Conservation (phyloP, 2,113 vertebrate genomes). For the Halichoeres trimaculatus region DNA sequence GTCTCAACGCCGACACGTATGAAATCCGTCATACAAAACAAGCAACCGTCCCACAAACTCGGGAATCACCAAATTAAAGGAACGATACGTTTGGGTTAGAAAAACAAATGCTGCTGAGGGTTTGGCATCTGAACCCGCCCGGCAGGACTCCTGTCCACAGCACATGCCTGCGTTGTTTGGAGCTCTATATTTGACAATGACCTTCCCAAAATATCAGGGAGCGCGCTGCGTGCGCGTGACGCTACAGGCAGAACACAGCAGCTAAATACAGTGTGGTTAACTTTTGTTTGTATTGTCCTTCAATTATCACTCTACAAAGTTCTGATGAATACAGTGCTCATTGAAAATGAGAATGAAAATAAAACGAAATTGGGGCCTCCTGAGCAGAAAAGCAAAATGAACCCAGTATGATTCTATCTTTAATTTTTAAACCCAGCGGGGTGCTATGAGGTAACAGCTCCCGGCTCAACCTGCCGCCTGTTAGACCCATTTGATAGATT, state of each 20-base stretch:
- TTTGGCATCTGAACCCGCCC: slow-evolving; percentile 31
- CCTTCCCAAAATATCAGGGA: slow-evolving; percentile 79
- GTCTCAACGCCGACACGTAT: not conserved
- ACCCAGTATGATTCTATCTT: not conserved
- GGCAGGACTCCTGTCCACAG: slow-evolving; percentile 25
- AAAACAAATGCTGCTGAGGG: slow-evolving; percentile 22
- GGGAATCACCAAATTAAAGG: not conserved
- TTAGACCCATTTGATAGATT: not conserved
- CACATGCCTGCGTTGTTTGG: slow-evolving; percentile 60
- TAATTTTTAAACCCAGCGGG: not conserved
- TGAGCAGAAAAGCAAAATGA: not conserved
- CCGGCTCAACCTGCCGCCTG: not conserved
- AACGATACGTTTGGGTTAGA: not conserved
- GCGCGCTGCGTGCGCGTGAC: slow-evolving; percentile 53
- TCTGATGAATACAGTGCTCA: not conserved
- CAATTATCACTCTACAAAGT: not conserved
- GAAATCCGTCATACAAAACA: not conserved
- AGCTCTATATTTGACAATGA: slow-evolving; percentile 79
- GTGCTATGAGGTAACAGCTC: not conserved
- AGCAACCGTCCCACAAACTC: not conserved
- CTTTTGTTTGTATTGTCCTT: slow-evolving; percentile 9
- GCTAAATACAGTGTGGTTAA: slow-evolving; percentile 27
- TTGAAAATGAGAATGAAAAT: not conserved
- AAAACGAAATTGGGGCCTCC: not conserved
- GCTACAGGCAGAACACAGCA: slow-evolving; percentile 3